Base-by-base conservation (phyloP, 2,797 vertebrate species). In the Crenichthys baileyi region DNA sequence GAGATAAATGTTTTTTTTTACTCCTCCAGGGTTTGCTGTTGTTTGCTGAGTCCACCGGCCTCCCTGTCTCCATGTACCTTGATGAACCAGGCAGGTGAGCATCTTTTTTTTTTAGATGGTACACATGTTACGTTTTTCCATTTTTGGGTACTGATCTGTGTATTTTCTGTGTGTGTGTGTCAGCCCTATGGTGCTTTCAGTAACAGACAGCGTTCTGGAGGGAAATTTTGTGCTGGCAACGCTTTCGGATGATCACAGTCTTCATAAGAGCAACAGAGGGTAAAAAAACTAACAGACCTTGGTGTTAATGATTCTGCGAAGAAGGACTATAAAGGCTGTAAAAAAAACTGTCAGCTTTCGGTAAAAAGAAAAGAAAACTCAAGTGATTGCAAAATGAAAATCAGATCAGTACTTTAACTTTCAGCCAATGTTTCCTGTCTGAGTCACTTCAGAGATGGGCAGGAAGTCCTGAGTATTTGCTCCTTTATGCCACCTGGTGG, bases 191-290 rank as follows among this genome's bases (percentile, higher is more conserved):
- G 91, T 99, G 80, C 96, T 98, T 80, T 95, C 93, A 72, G 90
- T 98, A 24, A 95, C 94, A 0, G 98, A 99, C 79, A 91, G 95
- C 1, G 94, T 98, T 70, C 91, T 99, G 85, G 96, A 98, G 26
- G 96, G 95, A 5, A 96, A 97, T 91, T 98, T 98, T 88, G 97
- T 99, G 79, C 92, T 99, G 82, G 98, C 97, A 78, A 99, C 97
- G 0, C 95, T 99, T 24, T 96, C 94, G 0, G 96, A 98, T 39
- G 90, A 95, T 0, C 44, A 86, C 60, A 88, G 76, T 56, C 90
- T 83, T 4, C 73, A 73, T 41, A 94, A 91, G 87, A 90, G 85
- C 84, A 92, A 84, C 83, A 82, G 78, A 87, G 73, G 91, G 96
- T 96, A 94, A 90, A 12, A 36, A 3, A 44, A 74, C 24, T 20